Evolutionary conservation across 2,113 vertebrate species (phyloP).

Genomic region (Heterocephalus glaber): DNA sequence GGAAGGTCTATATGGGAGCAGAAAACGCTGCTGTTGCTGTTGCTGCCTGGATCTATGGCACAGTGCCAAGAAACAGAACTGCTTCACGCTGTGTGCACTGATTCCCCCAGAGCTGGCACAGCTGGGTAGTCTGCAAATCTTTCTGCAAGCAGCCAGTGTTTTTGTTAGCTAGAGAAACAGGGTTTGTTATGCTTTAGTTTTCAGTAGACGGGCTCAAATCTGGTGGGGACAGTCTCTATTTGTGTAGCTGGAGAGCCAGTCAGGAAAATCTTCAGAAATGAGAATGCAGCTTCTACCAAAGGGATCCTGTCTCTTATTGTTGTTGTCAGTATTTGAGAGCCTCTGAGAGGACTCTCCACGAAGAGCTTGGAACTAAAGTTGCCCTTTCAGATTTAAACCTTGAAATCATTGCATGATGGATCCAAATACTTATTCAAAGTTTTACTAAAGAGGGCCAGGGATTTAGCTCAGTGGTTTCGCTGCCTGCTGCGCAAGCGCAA

Average conservation of each 20-base stretch:
- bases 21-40: conserved; percentile 2
- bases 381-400: conserved; percentile 42
- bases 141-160: conserved; percentile 41
- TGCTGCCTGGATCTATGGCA: conserved; percentile 31
- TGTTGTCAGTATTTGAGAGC: not conserved
- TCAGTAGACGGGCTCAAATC: conserved; percentile 11
- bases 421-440: conserved; percentile 8
- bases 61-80: conserved; percentile 53
- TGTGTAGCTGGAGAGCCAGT: conserved; percentile 27
- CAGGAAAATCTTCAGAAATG: conserved; percentile 16
- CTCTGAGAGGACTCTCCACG: not conserved
- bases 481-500: too few relatives aligned
- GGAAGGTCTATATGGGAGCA: conserved; percentile 25
- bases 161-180: conserved; percentile 56
- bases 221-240: not conserved
- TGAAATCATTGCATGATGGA: not conserved
- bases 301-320: not conserved
- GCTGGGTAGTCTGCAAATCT: conserved; percentile 38
- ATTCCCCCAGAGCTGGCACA: conserved; percentile 45
- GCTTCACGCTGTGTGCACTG: not conserved
- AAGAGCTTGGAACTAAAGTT: conserved; percentile 31
- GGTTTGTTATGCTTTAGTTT: conserved; percentile 62
- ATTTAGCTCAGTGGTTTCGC: too few relatives aligned
- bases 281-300: not conserved
- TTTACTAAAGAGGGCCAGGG: not conserved